Evolutionary conservation across 2,113 vertebrate genomes (phyloP).

Genomic region (Cyanistes caeruleus): DNA sequence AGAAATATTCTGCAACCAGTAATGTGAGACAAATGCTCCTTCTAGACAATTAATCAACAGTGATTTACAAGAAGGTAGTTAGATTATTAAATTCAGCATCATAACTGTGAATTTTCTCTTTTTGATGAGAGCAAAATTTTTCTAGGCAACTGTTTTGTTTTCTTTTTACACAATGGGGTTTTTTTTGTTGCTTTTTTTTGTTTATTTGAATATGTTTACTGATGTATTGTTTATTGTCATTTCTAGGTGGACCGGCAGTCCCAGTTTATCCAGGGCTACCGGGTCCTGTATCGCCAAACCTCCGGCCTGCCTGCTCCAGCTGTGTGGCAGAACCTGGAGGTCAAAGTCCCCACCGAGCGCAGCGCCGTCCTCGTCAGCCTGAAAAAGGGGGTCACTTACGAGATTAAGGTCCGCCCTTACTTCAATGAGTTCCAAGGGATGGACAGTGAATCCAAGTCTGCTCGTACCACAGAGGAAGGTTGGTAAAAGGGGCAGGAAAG

Average conservation of each 20-base stretch:
- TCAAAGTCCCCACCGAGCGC: constrained; percentile 90
- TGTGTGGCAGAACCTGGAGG: constrained; percentile 89
- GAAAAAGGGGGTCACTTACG: constrained; percentile 93
- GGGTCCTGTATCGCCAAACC: constrained; percentile 91
- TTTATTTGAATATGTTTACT: not conserved
- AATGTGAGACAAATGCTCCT: not conserved
- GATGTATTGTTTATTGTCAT: not conserved
- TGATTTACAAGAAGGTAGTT: not conserved
- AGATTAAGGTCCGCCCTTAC: constrained; percentile 96
- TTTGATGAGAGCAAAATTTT: not conserved
- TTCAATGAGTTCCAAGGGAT: constrained; percentile 99
- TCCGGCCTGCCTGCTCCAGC: constrained; percentile 85
- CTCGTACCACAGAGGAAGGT: constrained; percentile 96
- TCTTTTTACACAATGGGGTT: not conserved
- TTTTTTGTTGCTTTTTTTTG: not conserved
- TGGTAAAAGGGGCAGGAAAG: constrained; percentile 28
- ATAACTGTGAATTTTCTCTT: not conserved
- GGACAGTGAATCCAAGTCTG: constrained; percentile 94
- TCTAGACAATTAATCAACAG: not conserved
- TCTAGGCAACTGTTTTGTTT: not conserved
- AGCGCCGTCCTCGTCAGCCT: constrained; percentile 84
- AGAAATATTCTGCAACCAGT: not conserved
- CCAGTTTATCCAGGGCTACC: constrained; percentile 97
- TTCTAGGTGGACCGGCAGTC: constrained; percentile 93
- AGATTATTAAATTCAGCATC: not conserved